A percentile compares a stretch with the other conserved stretches of the same genome.
Conservation (phyloP, 1,140 invertebrate species). For the Vollenhovia emeryi region DNA sequence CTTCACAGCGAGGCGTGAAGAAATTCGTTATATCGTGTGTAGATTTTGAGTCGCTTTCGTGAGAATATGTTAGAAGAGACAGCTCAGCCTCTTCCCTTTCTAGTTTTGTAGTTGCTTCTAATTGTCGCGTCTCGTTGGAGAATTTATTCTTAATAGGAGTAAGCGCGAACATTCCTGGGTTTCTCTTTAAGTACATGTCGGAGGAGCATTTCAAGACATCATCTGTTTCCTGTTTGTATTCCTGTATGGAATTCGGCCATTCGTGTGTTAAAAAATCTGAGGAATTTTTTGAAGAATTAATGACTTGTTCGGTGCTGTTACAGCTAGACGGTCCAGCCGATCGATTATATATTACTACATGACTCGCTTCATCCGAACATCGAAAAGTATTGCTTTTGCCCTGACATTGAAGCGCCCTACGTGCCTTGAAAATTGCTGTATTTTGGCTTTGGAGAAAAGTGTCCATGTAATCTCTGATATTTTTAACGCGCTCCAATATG, state of each 20-base stretch:
- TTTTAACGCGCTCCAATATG: conserved; percentile 36
- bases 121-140: not conserved
- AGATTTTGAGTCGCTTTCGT: not conserved
- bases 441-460: conserved; percentile 52
- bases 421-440: conserved; percentile 32
- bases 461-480: conserved; percentile 60
- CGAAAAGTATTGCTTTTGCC: not conserved
- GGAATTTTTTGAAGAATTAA: not conserved
- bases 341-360: not conserved
- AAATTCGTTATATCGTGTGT: not conserved
- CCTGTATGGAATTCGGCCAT: not conserved
- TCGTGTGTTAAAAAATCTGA: not conserved
- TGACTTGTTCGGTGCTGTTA: not conserved
- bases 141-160: conserved; percentile 18
- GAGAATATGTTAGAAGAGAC: not conserved
- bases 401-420: conserved; percentile 9
- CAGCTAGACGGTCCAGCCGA: not conserved
- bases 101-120: not conserved
- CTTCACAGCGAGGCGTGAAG: not conserved
- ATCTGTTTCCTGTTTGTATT: conserved; percentile 17
- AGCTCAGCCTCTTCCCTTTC: not conserved
- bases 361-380: conserved; percentile 3
- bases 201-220: conserved; percentile 25
- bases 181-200: conserved; percentile 63
- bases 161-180: conserved; percentile 64